Percentiles rank a stretch among this genome's conserved stretches.
phyloP scores from a whole-genome alignment of 2,888 invertebrate genomes.

The Philopedon plagiatum region DNA sequence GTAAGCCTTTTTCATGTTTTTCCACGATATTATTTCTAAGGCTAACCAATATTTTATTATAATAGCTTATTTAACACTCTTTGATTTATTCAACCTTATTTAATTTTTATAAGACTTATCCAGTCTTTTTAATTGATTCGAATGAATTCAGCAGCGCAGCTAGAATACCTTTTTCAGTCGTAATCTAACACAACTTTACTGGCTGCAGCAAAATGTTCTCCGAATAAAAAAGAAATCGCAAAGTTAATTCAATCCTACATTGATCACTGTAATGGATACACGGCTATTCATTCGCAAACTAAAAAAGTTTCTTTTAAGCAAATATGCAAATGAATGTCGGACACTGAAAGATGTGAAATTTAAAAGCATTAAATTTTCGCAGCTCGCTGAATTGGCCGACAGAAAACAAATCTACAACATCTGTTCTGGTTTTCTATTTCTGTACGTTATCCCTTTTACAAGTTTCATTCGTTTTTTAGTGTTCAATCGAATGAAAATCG shows the following conservation, averaged over 20 bases:
- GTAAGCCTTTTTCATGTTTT: no score
- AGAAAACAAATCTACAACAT: conserved; percentile 36
- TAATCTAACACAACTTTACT: no score
- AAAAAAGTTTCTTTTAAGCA: conserved; percentile 2
- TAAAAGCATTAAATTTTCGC: conserved; percentile 30
- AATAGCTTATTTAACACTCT: no score
- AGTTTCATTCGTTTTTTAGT: conserved; percentile 64
- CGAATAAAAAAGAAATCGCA: not conserved
- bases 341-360: conserved; percentile 15
- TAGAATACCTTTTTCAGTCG: no score
- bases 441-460: conserved; percentile 60
- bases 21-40: no score
- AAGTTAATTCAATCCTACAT: not conserved
- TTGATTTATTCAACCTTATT: no score
- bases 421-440: conserved; percentile 56
- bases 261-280: not conserved
- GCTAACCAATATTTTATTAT: no score
- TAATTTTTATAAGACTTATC: no score
- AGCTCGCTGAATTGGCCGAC: conserved; percentile 27
- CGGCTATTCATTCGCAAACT: not conserved
- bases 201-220: not conserved
- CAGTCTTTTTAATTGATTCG: no score
- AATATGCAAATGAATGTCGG: conserved; percentile 18
- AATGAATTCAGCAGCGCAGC: no score
- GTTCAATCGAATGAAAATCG: conserved; percentile 66